Base-by-base conservation (phyloP, 2,113 vertebrate species). In the Tor tambroides region DNA sequence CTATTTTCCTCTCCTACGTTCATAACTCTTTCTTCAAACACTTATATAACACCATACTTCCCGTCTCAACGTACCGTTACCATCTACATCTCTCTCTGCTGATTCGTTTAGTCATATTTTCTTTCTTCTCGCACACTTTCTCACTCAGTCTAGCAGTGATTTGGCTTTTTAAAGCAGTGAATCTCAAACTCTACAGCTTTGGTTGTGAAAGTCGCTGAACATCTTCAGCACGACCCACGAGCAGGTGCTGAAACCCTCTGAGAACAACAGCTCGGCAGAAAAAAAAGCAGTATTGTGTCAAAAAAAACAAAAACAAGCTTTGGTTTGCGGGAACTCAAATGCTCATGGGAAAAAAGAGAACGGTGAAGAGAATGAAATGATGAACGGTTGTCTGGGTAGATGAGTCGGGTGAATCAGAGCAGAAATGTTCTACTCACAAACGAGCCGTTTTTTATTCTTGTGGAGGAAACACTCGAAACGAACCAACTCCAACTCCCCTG, bases 141-240 rank as follows among this genome's bases (percentile, higher is more conserved):
- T 46, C 43, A 46, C 43, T 3, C 43, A 81, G 65, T 91, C 88
- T 85, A 88, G 88, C 90, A 86, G 91, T 85, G 92, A 91, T 94
- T 93, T 46, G 93, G 92, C 91, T 92, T 88, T 89, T 87, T 89
- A 26, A 61, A 74, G 83, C 61, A 61, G 87, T 35, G 80, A 89
- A 80, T 86, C 84, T 86, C 69, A 77, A 61, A 75, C 85, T 85
- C 80, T 90, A 88, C 63, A 85, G 86, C 92, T 93, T 93, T 92
- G 92, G 94, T 90, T 90, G 89, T 91, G 90, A 67, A 74, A 84
- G 83, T 71, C 4, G 21, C 85, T 30, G 61, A 69, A 75, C 5
- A 86, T 84, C 43, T 82, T 63, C 56, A 76, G 72, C 26, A 12
- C 26, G 65, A 38, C 28, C 72, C 38, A 46, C 1, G 49, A 46